Evolutionary conservation across 2,888 invertebrate species (phyloP).

Genomic region (Nemurella pictetii): DNA sequence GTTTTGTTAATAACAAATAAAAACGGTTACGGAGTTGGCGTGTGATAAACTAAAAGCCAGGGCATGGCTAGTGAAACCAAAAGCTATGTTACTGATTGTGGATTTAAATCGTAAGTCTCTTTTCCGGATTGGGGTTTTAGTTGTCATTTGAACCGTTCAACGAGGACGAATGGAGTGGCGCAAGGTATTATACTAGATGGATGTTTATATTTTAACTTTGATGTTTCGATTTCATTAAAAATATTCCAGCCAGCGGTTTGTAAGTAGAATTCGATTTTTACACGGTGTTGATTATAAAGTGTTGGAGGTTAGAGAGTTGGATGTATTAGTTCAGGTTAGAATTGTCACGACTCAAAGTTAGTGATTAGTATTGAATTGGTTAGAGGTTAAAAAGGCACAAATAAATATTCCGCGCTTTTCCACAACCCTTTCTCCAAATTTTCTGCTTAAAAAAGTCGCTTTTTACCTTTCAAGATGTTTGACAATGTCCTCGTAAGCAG

Average conservation of each 20-base stretch:
- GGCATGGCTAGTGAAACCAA: neutral
- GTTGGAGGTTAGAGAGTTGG: too few relatives aligned
- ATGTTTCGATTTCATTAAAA: neutral
- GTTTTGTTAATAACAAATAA: slow-evolving; percentile 10
- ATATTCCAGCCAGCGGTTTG: too few relatives aligned
- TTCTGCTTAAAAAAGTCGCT: neutral
- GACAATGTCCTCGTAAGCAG: slow-evolving; percentile 92
- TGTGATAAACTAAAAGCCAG: neutral
- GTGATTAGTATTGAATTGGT: too few relatives aligned
- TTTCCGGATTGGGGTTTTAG: neutral
- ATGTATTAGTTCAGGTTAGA: too few relatives aligned
- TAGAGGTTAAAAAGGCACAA: too few relatives aligned
- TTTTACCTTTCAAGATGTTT: slow-evolving; percentile 89
- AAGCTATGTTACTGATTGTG: neutral
- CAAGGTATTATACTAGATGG: neutral
- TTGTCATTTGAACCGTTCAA: neutral
- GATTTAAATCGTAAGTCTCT: neutral
- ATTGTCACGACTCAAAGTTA: too few relatives aligned
- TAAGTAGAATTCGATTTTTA: too few relatives aligned
- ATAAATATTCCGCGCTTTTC: neutral
- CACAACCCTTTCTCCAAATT: neutral
- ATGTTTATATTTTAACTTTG: neutral
- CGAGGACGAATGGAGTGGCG: neutral
- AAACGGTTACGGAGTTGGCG: neutral
- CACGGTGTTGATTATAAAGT: too few relatives aligned